phyloP scores from a whole-genome alignment of 1,140 invertebrate genomes.

The Oryzaephilus surinamensis region DNA sequence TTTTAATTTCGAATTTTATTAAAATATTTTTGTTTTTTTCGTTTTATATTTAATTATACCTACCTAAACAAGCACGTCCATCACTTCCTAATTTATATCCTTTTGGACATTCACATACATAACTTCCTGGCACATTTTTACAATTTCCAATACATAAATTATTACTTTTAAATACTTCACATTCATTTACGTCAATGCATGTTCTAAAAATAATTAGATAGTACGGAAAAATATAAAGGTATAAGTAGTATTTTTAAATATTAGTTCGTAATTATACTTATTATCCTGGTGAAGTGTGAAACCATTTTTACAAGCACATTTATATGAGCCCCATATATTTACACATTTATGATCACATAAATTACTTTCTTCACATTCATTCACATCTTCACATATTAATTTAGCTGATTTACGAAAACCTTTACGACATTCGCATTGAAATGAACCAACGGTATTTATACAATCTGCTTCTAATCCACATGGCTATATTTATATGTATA shows the following conservation, averaged over 20 bases:
- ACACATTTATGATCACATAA: conserved; percentile 77
- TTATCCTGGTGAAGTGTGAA: conserved; percentile 63
- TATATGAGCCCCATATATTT: conserved; percentile 73
- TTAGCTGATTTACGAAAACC: conserved; percentile 54
- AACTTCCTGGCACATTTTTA: conserved; percentile 79
- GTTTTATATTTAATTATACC: conserved; percentile 12
- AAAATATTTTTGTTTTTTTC: neutral
- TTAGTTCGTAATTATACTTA: conserved; percentile 37
- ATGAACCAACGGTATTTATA: conserved; percentile 72
- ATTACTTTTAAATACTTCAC: conserved; percentile 55
- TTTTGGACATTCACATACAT: conserved; percentile 72
- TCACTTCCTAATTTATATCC: conserved; percentile 69
- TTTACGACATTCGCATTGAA: conserved; percentile 63
- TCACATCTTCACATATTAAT: conserved; percentile 52
- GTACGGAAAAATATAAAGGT: too few species aligned
- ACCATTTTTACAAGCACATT: conserved; percentile 65
- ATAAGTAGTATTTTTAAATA: conserved; percentile 2
- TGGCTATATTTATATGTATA: conserved; percentile 30
- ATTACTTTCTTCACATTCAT: conserved; percentile 52
- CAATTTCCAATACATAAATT: conserved; percentile 76
- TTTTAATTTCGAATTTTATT: too few species aligned
- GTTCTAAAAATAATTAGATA: conserved; percentile 40
- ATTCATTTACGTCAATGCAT: conserved; percentile 82
- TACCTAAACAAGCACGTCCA: conserved; percentile 63
- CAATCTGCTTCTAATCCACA: conserved; percentile 54